Evolutionary conservation across 2,888 invertebrate genomes (phyloP).

Genomic region (Tenodera sinensis): DNA sequence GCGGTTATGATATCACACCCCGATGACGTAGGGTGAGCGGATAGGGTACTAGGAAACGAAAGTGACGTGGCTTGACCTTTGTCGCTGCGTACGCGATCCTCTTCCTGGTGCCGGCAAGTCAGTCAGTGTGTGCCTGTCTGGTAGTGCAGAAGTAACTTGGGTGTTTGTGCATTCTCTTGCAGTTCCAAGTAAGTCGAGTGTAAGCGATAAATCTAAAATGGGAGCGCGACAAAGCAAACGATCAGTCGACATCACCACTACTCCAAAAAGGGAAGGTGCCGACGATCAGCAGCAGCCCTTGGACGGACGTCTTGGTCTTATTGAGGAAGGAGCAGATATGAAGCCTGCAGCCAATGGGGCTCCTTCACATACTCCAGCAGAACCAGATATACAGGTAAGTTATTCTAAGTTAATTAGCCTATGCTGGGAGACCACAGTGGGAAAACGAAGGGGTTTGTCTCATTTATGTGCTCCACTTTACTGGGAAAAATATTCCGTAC

Average conservation of each 20-base stretch:
- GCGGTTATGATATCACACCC: background rate
- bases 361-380: constrained; percentile 36
- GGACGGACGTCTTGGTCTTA: constrained; percentile 65
- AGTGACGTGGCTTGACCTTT: background rate
- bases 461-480: no score
- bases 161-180: background rate
- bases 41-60: background rate
- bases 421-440: no score
- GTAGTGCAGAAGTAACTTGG: background rate
- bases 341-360: constrained; percentile 73
- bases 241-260: constrained; percentile 81
- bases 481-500: no score
- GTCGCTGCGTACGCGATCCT: background rate
- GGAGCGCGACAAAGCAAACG: constrained; percentile 84
- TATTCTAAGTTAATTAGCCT: constrained; percentile 35
- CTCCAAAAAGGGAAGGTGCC: constrained; percentile 47
- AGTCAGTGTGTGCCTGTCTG: background rate
- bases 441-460: no score
- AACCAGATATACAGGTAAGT: constrained; percentile 46
- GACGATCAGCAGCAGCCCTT: constrained; percentile 50
- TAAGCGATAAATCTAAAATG: constrained; percentile 48
- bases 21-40: background rate
- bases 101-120: background rate
- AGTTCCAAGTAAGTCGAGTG: background rate
- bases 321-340: constrained; percentile 63